Conservation (phyloP, 37 sponge, comb jelly and placozoan genomes). For the Spongilla lacustris region DNA sequence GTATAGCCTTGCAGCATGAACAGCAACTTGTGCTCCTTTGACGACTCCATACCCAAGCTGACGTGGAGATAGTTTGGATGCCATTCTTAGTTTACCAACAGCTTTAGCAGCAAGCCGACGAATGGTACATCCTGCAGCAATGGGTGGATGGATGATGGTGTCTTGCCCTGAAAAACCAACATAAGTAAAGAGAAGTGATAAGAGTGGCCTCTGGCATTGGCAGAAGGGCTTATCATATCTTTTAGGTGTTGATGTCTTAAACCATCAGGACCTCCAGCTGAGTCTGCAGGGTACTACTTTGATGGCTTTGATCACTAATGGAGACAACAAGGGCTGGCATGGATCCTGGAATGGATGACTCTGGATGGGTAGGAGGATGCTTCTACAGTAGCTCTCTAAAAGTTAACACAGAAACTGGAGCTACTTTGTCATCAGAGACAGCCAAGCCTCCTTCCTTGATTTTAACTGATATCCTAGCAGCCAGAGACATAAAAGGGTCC, state of each 20-base stretch:
- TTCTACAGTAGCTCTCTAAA: background rate
- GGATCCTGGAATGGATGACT: background rate
- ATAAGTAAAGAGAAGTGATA: conserved; percentile 27
- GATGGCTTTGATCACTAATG: background rate
- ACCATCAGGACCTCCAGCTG: conserved; percentile 53
- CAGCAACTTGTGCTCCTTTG: conserved; percentile 13
- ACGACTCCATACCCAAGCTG: conserved; percentile 24
- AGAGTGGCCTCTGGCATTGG: conserved; percentile 24
- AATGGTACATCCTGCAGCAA: conserved; percentile 49
- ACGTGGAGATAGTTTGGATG: background rate
- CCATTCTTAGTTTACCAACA: too few relatives aligned
- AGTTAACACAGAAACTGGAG: background rate
- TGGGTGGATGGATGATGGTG: conserved; percentile 31
- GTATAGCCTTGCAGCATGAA: conserved; percentile 27
- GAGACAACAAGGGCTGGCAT: background rate
- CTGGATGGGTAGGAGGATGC: background rate
- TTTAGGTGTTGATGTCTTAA: conserved; percentile 46
- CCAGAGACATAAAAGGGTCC: too few relatives aligned
- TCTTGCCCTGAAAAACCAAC: conserved; percentile 16
- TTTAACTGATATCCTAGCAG: too few relatives aligned
- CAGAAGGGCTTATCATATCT: conserved; percentile 7
- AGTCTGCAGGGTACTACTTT: conserved; percentile 16
- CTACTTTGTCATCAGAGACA: background rate
- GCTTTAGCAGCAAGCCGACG: conserved; percentile 45
- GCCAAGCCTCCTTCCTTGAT: too few relatives aligned